phyloP scores from a whole-genome alignment of 23 tunicate species.

The Halocynthia roretzi region DNA sequence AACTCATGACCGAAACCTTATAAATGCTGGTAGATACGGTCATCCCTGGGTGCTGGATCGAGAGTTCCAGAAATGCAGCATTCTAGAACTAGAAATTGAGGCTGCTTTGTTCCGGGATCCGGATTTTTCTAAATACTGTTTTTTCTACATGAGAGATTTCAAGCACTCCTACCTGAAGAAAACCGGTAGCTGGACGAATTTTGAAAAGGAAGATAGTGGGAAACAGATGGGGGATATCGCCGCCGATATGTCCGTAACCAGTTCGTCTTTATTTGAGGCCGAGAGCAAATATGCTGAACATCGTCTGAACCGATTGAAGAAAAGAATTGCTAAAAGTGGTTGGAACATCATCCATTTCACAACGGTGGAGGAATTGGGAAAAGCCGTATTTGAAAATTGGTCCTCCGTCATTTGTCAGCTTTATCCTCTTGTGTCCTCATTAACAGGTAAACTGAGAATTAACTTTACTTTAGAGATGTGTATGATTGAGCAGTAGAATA shows the following conservation, averaged over 20 bases:
- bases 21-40: constrained; percentile 40
- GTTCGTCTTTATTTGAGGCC: constrained; percentile 40
- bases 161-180: constrained; percentile 8
- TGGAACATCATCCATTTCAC: constrained; percentile 59
- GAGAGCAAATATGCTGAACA: constrained; percentile 74
- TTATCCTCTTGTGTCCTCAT: background rate
- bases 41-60: constrained; percentile 69
- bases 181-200: background rate
- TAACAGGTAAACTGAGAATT: background rate
- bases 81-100: constrained; percentile 61
- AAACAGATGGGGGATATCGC: background rate
- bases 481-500: background rate
- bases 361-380: constrained; percentile 36
- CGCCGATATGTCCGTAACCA: background rate
- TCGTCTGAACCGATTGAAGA: constrained; percentile 36
- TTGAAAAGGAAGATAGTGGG: background rate
- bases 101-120: constrained; percentile 36
- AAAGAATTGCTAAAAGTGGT: constrained; percentile 57
- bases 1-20: constrained; percentile 40
- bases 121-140: constrained; percentile 44
- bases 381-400: constrained; percentile 52
- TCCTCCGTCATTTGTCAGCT: constrained; percentile 24
- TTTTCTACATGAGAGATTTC: constrained; percentile 63
- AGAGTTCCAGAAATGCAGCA: constrained; percentile 51
- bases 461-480: constrained; percentile 22